Conservation (phyloP, 2,797 vertebrate species). For the Tenualosa thibaudeaui region DNA sequence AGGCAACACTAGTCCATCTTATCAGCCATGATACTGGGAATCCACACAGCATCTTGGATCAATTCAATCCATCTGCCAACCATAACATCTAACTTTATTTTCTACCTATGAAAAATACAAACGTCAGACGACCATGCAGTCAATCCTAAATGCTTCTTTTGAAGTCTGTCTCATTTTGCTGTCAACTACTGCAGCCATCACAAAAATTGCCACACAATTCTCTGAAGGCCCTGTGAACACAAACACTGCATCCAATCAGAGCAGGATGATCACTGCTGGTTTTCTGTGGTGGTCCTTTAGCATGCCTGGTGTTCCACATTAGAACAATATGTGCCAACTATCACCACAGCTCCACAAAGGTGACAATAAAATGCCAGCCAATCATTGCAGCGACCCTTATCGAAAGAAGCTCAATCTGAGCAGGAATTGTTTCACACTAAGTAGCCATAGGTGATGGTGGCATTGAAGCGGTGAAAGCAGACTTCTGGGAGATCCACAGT, state of each 20-base stretch:
- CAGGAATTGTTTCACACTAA: not conserved
- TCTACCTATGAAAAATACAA: not conserved
- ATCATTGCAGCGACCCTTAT: not conserved
- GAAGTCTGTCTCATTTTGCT: not conserved
- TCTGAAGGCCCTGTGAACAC: not conserved
- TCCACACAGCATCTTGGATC: not conserved
- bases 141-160: not conserved
- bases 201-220: not conserved
- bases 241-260: not conserved
- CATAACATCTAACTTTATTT: not conserved
- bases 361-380: not conserved
- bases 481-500: not conserved
- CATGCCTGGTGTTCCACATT: not conserved
- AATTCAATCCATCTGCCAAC: not conserved
- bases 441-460: not conserved
- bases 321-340: not conserved
- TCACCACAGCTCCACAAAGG: not conserved
- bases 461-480: not conserved
- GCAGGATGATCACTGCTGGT: not conserved
- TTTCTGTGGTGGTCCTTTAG: not conserved
- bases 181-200: not conserved
- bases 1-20: not conserved
- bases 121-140: not conserved
- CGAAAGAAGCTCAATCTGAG: not conserved
- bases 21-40: no score